Conservation (phyloP, 2,888 invertebrate species). For the Poecilus cupreus region DNA sequence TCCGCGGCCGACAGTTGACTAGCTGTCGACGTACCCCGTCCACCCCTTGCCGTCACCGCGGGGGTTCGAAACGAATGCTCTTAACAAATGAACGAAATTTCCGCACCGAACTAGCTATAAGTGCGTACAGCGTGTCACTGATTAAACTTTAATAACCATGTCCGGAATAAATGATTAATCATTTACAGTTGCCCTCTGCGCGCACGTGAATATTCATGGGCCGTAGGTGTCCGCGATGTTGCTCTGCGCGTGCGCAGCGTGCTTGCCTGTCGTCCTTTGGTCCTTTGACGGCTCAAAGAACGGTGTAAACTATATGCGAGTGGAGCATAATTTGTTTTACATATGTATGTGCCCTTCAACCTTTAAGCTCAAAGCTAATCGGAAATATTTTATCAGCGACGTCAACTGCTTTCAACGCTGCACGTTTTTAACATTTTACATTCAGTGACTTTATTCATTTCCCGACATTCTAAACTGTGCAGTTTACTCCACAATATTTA, state of each 20-base stretch:
- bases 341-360: conserved; percentile 42
- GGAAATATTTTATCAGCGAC: conserved; percentile 40
- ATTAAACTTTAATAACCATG: conserved; percentile 71
- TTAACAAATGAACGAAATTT: conserved; percentile 56
- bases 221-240: conserved; percentile 13
- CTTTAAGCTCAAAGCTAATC: background rate
- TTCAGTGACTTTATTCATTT: background rate
- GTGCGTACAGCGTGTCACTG: conserved; percentile 69
- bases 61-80: conserved; percentile 34
- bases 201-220: conserved; percentile 54
- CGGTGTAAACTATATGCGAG: conserved; percentile 52
- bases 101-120: conserved; percentile 61
- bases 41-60: background rate
- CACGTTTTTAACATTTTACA: conserved; percentile 13
- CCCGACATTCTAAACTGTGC: no score
- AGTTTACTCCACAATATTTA: no score
- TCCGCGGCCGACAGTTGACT: background rate
- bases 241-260: background rate
- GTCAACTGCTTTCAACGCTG: conserved; percentile 25
- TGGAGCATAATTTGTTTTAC: conserved; percentile 54
- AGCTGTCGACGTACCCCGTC: background rate
- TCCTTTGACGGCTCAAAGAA: conserved; percentile 57
- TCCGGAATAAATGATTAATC: conserved; percentile 72
- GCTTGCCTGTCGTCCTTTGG: conserved; percentile 17
- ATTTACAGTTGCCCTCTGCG: conserved; percentile 67